Percentiles rank a stretch among this genome's conserved stretches.
These are phyloP conservation scores for Lineus longissimus DNA, from an alignment of 1,140 invertebrate genomes.

Conservation along the genomic window DNA sequence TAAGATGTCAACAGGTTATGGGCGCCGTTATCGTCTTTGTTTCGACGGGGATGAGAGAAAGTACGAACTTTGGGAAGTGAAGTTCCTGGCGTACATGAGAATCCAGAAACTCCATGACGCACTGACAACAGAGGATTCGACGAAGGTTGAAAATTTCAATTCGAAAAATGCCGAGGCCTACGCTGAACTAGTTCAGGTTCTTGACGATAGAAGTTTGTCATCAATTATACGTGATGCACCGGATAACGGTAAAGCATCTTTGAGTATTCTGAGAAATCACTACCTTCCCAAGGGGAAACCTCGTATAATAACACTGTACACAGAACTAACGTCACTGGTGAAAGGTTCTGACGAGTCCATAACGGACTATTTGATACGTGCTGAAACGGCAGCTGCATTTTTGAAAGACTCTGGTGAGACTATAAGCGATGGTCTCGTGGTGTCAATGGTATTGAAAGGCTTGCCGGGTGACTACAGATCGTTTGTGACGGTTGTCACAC, in stretches of 20 bases:
- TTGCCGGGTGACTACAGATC: constrained; percentile 13
- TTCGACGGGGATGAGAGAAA: constrained; percentile 23
- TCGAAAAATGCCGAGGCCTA: constrained; percentile 20
- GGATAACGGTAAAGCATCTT: constrained; percentile 18
- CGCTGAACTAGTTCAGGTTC: constrained; percentile 19
- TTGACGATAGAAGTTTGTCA: constrained; percentile 20
- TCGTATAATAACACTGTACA: constrained; percentile 21
- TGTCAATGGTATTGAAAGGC: constrained; percentile 22
- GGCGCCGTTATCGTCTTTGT: background rate
- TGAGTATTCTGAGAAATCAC: constrained; percentile 17
- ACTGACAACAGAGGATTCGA: background rate
- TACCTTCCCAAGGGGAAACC: constrained; percentile 18
- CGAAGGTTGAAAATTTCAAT: background rate
- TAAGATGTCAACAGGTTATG: constrained; percentile 20
- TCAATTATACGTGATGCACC: constrained; percentile 20
- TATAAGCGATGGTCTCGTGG: constrained; percentile 20
- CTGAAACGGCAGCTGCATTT: constrained; percentile 17
- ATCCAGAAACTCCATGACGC: constrained; percentile 13
- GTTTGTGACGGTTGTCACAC: constrained; percentile 14
- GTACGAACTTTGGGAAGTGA: constrained; percentile 23
- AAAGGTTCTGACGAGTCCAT: constrained; percentile 9
- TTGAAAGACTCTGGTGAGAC: constrained; percentile 16
- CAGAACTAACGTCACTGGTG: constrained; percentile 17
- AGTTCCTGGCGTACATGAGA: constrained; percentile 19
- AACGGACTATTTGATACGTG: constrained; percentile 23